Base-by-base conservation (phyloP, 1,140 invertebrate species). In the Dinothrombium tinctorium region DNA sequence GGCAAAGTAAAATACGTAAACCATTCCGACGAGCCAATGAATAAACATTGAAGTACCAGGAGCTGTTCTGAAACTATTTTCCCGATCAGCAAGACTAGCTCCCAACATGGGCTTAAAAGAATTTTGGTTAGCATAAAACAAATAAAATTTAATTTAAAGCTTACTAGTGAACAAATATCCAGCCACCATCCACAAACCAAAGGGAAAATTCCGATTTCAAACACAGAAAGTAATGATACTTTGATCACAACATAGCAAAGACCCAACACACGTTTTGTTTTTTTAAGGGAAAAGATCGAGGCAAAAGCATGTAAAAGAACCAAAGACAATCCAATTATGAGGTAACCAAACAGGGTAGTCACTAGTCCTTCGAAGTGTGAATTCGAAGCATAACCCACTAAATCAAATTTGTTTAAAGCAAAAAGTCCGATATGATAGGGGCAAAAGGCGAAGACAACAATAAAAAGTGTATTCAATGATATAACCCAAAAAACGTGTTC, bases 401-500 rank as follows among this genome's bases (percentile, higher is more conserved):
- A 57, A 36, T 76, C 74, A 45, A 87, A 64, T 21, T 72, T 65
- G 12, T 69, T 66, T 32, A 94, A 67, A 14, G 78, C 72, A 45
- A 80, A 69, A 47, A 79, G 72, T 2, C 92, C 90, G 59, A 95
- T 82, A 51, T 90, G 83, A 53, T 92, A 94, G 0, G 90, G 90
- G 52, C 76, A 84, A 53, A 90, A 95, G 26, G 90, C 92, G 58
- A 69, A 72, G 42, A 95, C 70, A 12, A 74, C 52, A 44, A 96
- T 92, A 57, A 95, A 96, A 15, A 96, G 62, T 4, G 87, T 90
- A 55, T 96, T 96, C 4, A 98, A 62, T 0, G 86, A 90, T 6
- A 95, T 81, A 7, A 95, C 87, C 90, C 90, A 99, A 56, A 98
- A 95, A 0, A 96, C 89, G 64, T 98, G 89, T 61, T 98, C 92